phyloP scores from a whole-genome alignment of 2,888 invertebrate genomes.

The Pardosa pseudoannulata region DNA sequence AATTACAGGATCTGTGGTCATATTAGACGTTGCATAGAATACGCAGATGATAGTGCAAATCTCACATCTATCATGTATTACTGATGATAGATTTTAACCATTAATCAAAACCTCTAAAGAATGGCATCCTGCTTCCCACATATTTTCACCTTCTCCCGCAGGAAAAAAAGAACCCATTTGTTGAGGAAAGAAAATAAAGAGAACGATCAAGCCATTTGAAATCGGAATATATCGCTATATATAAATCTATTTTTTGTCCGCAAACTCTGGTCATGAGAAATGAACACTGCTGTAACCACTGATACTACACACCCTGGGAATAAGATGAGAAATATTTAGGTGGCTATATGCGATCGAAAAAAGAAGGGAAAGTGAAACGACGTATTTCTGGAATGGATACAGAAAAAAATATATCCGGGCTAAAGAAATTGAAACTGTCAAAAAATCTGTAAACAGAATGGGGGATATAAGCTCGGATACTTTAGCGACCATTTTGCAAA shows the following conservation, averaged over 20 bases:
- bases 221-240: slow-evolving; percentile 15
- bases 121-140: neutral
- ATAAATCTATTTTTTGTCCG: neutral
- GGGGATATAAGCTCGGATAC: neutral
- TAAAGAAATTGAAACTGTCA: slow-evolving; percentile 8
- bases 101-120: slow-evolving; percentile 42
- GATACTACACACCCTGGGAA: slow-evolving; percentile 1
- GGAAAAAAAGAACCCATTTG: slow-evolving; percentile 8
- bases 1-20: too few relatives aligned
- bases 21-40: too few relatives aligned
- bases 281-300: slow-evolving; percentile 20
- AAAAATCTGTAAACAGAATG: slow-evolving; percentile 6
- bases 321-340: slow-evolving; percentile 28
- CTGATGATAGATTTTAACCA: slow-evolving; percentile 37
- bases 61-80: slow-evolving; percentile 6
- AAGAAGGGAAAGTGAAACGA: neutral
- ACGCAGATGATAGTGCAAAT: too few relatives aligned
- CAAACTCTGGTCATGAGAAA: slow-evolving; percentile 28
- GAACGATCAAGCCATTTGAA: slow-evolving; percentile 13
- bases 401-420: slow-evolving; percentile 11
- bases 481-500: neutral
- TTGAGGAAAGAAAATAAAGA: slow-evolving; percentile 20
- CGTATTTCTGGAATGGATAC: neutral
- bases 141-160: slow-evolving; percentile 16
- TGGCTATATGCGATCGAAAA: neutral